A percentile compares a stretch with the other conserved stretches of the same genome.
phyloP scores from a whole-genome alignment of 2,797 vertebrate genomes.

The Macropodus opercularis region DNA sequence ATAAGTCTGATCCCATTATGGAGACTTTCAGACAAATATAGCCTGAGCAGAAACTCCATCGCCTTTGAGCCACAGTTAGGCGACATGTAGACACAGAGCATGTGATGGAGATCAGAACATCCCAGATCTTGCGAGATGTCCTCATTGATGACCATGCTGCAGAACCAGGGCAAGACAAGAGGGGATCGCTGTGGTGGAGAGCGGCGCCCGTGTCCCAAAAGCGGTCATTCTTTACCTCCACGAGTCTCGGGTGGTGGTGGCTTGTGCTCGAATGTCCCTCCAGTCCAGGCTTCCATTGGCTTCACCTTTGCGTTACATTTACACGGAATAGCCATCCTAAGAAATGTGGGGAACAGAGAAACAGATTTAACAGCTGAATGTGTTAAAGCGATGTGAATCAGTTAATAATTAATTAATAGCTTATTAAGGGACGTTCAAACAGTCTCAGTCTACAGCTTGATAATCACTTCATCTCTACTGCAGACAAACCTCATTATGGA shows the following conservation, averaged over 20 bases:
- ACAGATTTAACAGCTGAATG: no score
- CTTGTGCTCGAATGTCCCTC: conserved; percentile 9
- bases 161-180: conserved; percentile 27
- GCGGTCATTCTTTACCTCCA: conserved; percentile 44
- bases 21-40: conserved; percentile 2
- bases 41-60: not conserved
- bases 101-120: conserved; percentile 7
- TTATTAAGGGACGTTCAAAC: no score
- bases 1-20: not conserved
- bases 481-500: not conserved
- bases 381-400: no score
- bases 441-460: not conserved
- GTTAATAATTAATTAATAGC: no score
- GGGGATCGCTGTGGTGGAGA: conserved; percentile 22
- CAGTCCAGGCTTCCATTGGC: conserved; percentile 11
- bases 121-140: conserved; percentile 17
- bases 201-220: conserved; percentile 28
- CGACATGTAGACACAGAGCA: conserved; percentile 21
- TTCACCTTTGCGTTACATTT: conserved; percentile 8
- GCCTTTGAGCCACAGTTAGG: conserved; percentile 1
- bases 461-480: not conserved
- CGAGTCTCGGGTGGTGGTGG: conserved; percentile 1
- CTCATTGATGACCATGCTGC: conserved; percentile 29
- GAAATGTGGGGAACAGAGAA: not conserved
- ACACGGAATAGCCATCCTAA: conserved; percentile 24